A percentile compares a stretch with the other conserved stretches of the same genome.
These are phyloP conservation scores for Acinonyx jubatus DNA, from an alignment of 2,113 vertebrate species.

Conservation along the genomic window DNA sequence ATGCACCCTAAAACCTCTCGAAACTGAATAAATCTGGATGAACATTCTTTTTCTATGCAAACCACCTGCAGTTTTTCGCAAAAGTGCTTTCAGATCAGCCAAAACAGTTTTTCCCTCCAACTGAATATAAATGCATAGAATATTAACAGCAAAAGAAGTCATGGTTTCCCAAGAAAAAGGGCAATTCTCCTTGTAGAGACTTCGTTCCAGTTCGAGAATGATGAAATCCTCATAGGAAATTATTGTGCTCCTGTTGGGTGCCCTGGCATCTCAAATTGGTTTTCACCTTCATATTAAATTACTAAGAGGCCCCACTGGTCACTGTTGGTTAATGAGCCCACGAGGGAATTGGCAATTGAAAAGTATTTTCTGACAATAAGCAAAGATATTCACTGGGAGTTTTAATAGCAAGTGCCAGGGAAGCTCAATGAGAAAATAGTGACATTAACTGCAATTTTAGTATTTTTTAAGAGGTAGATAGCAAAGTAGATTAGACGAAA, in stretches of 20 bases:
- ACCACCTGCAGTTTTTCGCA: neutral
- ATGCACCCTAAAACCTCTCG: neutral
- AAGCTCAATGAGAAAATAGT: slow-evolving; percentile 37
- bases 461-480: neutral
- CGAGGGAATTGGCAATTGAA: neutral
- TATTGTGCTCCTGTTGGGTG: neutral
- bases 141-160: slow-evolving; percentile 32
- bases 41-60: neutral
- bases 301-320: neutral
- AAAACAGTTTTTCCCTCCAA: slow-evolving; percentile 16
- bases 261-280: neutral
- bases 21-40: neutral
- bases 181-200: neutral
- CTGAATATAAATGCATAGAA: neutral
- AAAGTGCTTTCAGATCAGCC: neutral
- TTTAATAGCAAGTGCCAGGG: slow-evolving; percentile 59
- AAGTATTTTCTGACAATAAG: slow-evolving; percentile 40
- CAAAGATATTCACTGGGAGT: slow-evolving; percentile 47
- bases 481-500: slow-evolving; percentile 57
- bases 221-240: slow-evolving; percentile 44
- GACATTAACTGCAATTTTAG: slow-evolving; percentile 36
- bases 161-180: neutral
- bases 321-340: neutral
- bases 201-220: neutral
- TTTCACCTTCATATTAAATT: neutral